Evolutionary conservation across 2,888 invertebrate genomes (phyloP), one percentile per base, ranked within the genome.

Genomic region (Phengaris alcon): DNA sequence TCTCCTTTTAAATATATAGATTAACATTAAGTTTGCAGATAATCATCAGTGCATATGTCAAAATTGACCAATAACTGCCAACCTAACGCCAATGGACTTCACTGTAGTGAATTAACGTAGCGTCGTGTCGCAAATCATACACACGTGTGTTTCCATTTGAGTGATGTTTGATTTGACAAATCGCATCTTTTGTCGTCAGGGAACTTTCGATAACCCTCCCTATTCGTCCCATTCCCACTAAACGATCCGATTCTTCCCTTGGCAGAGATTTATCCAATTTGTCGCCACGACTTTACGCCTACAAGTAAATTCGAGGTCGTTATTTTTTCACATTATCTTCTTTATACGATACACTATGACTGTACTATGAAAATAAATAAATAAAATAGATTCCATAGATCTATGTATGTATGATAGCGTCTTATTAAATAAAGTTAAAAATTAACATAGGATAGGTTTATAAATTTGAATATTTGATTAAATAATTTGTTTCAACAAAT

Each of bases 81-180:
- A 35, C 35, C 4, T 35, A 35, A 35, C 35, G 35, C 35, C 3
- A 35, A 35, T 35, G 4, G 35, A 35, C 35, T 35, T 35, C 35
- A 35, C 35, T 35, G 4, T 2, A 12, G 52, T 10, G 52, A 12
- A 12, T 15, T 13, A 6, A 22, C 54, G 13, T 15, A 10, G 73
- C 68, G 15, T 68, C 64, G 22, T 74, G 9, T 52, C 51, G 68
- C 77, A 76, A 48, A 75, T 74, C 78, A 75, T 10, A 3, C 8
- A 15, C 51, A 74, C 78, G 74, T 80, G 57, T 79, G 74, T 79
- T 77, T 68, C 52, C 76, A 70, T 35, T 15, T 46, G 78, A 80
- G 79, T 82, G 79, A 81, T 89, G 86, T 90, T 90, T 90, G 90
- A 89, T 88, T 88, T 88, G 90, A 89, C 88, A 90, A 90, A 90